Evolutionary conservation across 2,888 invertebrate genomes (phyloP), one percentile per base, ranked within the genome.

Genomic region (Choreutis nemorana): DNA sequence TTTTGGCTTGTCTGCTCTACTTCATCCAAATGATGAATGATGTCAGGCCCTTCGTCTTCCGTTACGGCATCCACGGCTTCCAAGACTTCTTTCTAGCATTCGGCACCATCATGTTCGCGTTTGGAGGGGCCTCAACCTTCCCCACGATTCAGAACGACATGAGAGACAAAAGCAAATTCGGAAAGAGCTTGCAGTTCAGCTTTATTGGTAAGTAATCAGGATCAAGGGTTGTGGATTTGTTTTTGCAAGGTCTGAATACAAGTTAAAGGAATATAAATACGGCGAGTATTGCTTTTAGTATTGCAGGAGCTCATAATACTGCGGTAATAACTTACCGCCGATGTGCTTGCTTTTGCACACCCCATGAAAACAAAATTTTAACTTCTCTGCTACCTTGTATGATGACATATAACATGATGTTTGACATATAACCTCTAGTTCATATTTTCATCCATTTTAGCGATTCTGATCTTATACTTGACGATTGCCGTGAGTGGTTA

Each of bases 111-210:
- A 68, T 87, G 55, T 89, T 88, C 52, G 81, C 87, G 0, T 88
- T 87, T 48, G 87, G 88, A 3, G 89, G 89, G 2, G 87, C 87
- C 4, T 85, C 87, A 1, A 84, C 87, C 2, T 90, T 90, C 61
- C 90, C 90, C 2, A 90, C 89, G 1, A 87, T 90, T 30, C 90
- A 90, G 55, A 87, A 89, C 42, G 90, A 90, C 47, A 90, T 90
- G 89, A 62, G 63, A 12, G 81, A 87, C 35, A 85, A 85, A 44
- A 62, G 62, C 4, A 75, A 86, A 44, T 90, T 90, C 54, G 73
- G 83, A n/a, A 79, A 68, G 37, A 83, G 87, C 34, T 71, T 88
- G 11, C 51, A 80, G 11, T 75, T 83, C 35, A 85, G 85, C 14
- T 89, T 87, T 50, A 31, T 66, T 14, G 83, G 87, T 87, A 59